A percentile compares a stretch with the other conserved stretches of the same genome.
Evolutionary conservation across 1,140 invertebrate species (phyloP).

Genomic region (Littorina saxatilis): DNA sequence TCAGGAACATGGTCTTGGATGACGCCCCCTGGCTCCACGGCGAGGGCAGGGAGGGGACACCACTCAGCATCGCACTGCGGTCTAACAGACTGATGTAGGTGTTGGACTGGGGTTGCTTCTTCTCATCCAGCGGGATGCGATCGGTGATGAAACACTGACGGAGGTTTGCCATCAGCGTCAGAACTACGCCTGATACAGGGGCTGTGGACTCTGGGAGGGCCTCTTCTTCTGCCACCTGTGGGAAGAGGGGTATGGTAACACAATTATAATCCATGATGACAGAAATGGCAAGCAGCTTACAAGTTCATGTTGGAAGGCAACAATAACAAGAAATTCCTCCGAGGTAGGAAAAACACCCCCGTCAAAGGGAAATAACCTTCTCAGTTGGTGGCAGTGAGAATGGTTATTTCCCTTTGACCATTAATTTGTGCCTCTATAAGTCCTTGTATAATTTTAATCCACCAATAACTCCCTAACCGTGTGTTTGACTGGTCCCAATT

Average conservation of each 20-base stretch:
- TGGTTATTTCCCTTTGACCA: too few relatives aligned
- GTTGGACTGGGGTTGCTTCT: conserved; percentile 10
- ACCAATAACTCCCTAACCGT: too few relatives aligned
- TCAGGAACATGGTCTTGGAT: conserved; percentile 69
- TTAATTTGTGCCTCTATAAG: too few relatives aligned
- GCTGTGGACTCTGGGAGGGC: conserved; percentile 72
- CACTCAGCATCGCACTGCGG: conserved; percentile 43
- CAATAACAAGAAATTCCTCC: too few relatives aligned
- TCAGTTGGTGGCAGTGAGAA: too few relatives aligned
- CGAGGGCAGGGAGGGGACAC: conserved; percentile 31
- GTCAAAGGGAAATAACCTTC: too few relatives aligned
- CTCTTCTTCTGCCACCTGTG: conserved; percentile 72
- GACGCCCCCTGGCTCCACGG: conserved; percentile 57
- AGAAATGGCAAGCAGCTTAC: too few relatives aligned
- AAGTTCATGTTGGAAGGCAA: too few relatives aligned
- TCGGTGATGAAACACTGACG: conserved; percentile 70
- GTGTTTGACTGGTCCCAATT: too few relatives aligned
- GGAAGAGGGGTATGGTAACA: conserved; percentile 10
- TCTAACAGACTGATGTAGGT: conserved; percentile 55
- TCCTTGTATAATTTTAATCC: too few relatives aligned
- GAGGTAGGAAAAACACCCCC: too few relatives aligned
- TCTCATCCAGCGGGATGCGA: conserved; percentile 74
- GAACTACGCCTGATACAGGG: conserved; percentile 72
- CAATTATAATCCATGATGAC: too few relatives aligned
- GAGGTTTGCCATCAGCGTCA: conserved; percentile 74